Percentiles rank a stretch among this genome's conserved stretches.
Evolutionary conservation across 2,113 vertebrate species (phyloP).

Genomic region (Heteronetta atricapilla): DNA sequence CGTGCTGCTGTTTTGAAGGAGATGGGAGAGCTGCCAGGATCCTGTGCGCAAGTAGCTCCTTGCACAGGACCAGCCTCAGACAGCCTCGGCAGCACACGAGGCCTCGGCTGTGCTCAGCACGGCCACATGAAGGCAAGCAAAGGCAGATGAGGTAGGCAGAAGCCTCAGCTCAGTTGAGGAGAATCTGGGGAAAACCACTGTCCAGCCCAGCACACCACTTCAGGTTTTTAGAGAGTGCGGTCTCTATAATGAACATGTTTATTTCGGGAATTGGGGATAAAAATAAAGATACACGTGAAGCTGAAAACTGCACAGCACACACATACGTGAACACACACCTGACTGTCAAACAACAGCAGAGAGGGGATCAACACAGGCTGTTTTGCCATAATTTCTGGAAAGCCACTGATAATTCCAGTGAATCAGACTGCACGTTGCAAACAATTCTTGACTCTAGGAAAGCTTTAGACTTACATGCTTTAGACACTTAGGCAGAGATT

Average conservation of each 20-base stretch:
- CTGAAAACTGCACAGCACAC: not conserved
- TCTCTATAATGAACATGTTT: not conserved
- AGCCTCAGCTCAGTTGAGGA: not conserved
- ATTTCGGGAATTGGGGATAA: not conserved
- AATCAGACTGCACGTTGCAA: not conserved
- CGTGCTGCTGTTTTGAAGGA: not conserved
- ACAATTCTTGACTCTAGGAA: not conserved
- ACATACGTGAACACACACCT: not conserved
- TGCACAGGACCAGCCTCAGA: not conserved
- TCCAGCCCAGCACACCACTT: not conserved
- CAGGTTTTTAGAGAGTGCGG: not conserved
- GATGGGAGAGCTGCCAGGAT: not conserved
- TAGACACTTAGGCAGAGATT: not conserved
- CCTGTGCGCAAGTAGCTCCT: not conserved
- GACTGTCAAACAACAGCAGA: not conserved
- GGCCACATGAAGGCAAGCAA: not conserved
- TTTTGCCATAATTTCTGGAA: not conserved
- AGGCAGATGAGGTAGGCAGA: not conserved
- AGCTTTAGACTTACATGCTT: not conserved
- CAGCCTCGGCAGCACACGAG: rapidly evolving
- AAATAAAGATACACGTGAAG: not conserved
- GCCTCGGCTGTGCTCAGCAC: not conserved
- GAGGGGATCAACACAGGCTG: not conserved
- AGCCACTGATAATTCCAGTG: not conserved
- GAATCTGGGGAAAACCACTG: not conserved